phyloP scores from a whole-genome alignment of 1,140 invertebrate species.

The Pygmarrhopalites habei region DNA sequence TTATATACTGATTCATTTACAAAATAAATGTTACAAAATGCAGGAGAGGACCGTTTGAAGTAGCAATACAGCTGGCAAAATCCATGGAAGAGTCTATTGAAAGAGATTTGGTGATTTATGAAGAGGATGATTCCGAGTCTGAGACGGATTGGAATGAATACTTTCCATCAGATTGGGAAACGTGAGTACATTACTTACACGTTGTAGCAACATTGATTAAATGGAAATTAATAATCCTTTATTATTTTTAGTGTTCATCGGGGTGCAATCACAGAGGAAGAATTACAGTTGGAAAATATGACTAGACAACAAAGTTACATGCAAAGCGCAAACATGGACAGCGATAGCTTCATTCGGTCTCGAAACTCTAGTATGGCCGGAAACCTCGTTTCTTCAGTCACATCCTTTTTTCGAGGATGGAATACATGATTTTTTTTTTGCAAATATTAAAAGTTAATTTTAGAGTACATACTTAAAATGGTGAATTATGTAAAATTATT shows the following conservation, averaged over 20 bases:
- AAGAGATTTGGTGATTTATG: slow-evolving; percentile 38
- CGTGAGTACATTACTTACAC: too few species aligned
- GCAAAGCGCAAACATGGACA: slow-evolving; percentile 21
- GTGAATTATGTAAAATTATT: not conserved
- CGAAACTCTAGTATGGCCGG: slow-evolving; percentile 20
- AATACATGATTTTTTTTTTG: too few species aligned
- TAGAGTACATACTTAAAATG: not conserved
- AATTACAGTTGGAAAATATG: slow-evolving; percentile 28
- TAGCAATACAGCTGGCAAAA: slow-evolving; percentile 48
- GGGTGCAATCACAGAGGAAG: slow-evolving; percentile 27
- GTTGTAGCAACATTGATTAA: too few species aligned
- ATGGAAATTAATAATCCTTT: too few species aligned
- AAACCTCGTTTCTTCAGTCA: slow-evolving; percentile 34
- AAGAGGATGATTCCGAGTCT: slow-evolving; percentile 33
- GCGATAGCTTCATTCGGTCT: slow-evolving; percentile 32
- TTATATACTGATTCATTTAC: slow-evolving; percentile 7
- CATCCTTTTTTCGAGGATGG: slow-evolving; percentile 38
- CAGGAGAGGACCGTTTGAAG: slow-evolving; percentile 54
- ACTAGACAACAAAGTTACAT: slow-evolving; percentile 25
- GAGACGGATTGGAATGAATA: slow-evolving; percentile 30
- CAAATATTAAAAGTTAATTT: too few species aligned
- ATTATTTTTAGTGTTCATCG: too few species aligned
- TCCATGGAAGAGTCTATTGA: slow-evolving; percentile 51
- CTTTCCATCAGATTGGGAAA: slow-evolving; percentile 39
- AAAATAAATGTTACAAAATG: too few species aligned